Evolutionary conservation across 2,888 invertebrate species (phyloP), one percentile per base, ranked within the genome.

Genomic region (Cosmopolites sordidus): DNA sequence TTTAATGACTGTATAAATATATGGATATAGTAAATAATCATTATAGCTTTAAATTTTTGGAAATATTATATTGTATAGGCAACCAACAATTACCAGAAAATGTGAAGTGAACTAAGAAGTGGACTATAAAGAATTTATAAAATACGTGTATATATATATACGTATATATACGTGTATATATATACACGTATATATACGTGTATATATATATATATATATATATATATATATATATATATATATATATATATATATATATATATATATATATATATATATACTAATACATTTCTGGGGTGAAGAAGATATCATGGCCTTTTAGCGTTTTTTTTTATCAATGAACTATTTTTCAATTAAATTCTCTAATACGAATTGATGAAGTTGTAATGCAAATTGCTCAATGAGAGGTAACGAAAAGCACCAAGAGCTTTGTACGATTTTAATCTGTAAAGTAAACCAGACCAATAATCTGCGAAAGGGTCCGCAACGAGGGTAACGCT

Each of bases 291-390:
- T 22, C 22, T 5, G 22, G 22, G 22, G 22, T 22, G 22, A 22
- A 5, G 22, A 22, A 22, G 8, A 22, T 22, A 8, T n/a, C n/a
- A n/a, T n/a, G n/a, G n/a, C n/a, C n/a, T n/a, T n/a, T n/a, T n/a
- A n/a, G n/a, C n/a, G n/a, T 27, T 33, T 33, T 33, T 33, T 33
- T 33, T 6, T 33, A 33, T 33, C 33, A 22, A 22, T 33, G 33
- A 33, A 43, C 51, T 16, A 15, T 39, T 52, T 48, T 47, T 51
- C 30, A 11, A 52, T 47, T 48, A 47, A 38, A n/a, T 9, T 30
- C 39, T 37, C 18, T 54, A 49, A 54, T 48, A 39, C 54, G 43
- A 48, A 54, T 54, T 54, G 54, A 54, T 54, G 54, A 54, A 54
- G 48, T 37, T 54, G 54, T 54, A 45, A 54, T 54, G 45, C 33